Conservation (phyloP, 2,797 vertebrate species). For the Saxicola maurus region DNA sequence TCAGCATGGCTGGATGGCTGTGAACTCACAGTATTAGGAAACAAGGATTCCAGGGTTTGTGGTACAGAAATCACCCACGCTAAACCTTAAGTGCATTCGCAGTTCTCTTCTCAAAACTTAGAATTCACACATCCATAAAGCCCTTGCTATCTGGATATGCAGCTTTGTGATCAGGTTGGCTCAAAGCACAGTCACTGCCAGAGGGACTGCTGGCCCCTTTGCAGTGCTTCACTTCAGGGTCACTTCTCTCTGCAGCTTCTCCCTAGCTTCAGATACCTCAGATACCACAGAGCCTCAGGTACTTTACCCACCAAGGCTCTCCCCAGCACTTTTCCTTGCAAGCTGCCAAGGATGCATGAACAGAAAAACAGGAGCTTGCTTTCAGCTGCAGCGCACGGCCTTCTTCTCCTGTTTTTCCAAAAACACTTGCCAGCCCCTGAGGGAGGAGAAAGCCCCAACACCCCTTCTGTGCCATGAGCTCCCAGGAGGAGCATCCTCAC, state of each 20-base stretch:
- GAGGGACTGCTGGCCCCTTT: background rate
- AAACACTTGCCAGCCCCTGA: background rate
- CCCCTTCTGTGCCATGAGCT: rapidly evolving
- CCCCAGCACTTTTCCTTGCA: background rate
- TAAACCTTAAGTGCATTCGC: no score
- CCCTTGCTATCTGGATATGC: rapidly evolving
- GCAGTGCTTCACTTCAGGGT: background rate
- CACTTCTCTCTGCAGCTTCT: background rate
- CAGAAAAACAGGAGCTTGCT: background rate
- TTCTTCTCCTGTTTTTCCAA: background rate
- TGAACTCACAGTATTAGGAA: background rate
- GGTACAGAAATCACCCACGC: no score
- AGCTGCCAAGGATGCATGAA: rapidly evolving
- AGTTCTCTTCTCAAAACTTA: background rate
- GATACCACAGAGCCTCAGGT: no score
- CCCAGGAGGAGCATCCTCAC: rapidly evolving
- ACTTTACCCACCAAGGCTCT: rapidly evolving
- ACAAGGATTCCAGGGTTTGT: background rate
- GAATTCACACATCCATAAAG: rapidly evolving
- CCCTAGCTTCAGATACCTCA: no score
- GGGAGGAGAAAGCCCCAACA: background rate
- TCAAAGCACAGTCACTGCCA: rapidly evolving
- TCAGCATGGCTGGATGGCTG: rapidly evolving
- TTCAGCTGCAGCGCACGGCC: background rate
- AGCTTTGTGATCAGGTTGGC: background rate